phyloP scores from a whole-genome alignment of 2,113 vertebrate species.

The Narcine bancroftii region DNA sequence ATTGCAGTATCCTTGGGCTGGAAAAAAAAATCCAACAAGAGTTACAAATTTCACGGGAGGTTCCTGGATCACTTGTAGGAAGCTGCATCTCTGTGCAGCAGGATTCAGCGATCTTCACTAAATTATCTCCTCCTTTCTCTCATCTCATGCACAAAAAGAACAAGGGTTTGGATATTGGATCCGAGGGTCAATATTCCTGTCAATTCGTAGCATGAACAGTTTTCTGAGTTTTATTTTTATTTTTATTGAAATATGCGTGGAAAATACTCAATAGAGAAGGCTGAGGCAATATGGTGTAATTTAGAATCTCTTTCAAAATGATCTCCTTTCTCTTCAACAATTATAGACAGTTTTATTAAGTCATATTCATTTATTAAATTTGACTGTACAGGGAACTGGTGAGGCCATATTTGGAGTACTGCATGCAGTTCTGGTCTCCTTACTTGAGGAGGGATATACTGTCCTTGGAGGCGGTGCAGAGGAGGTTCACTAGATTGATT shows the following conservation, averaged over 20 bases:
- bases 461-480: no score
- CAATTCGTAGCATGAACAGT: not conserved
- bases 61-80: not conserved
- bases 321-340: not conserved
- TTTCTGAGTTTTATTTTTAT: not conserved
- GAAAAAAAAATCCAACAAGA: no score
- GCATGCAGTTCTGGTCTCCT: no score
- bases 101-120: not conserved
- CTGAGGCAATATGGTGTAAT: not conserved
- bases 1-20: not conserved
- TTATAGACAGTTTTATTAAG: not conserved
- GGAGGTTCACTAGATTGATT: no score
- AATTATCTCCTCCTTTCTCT: not conserved
- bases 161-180: not conserved
- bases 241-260: not conserved
- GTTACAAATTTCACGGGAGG: not conserved
- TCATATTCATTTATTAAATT: not conserved
- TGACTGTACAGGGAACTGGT: not conserved
- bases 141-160: not conserved
- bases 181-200: not conserved
- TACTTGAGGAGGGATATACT: no score
- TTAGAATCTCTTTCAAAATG: not conserved
- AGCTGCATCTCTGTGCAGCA: not conserved
- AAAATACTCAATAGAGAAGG: not conserved
- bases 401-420: no score